A percentile compares a stretch with the other conserved stretches of the same genome.
These are phyloP conservation scores for Grapholita molesta DNA, from an alignment of 1,140 invertebrate species.

Conservation along the genomic window DNA sequence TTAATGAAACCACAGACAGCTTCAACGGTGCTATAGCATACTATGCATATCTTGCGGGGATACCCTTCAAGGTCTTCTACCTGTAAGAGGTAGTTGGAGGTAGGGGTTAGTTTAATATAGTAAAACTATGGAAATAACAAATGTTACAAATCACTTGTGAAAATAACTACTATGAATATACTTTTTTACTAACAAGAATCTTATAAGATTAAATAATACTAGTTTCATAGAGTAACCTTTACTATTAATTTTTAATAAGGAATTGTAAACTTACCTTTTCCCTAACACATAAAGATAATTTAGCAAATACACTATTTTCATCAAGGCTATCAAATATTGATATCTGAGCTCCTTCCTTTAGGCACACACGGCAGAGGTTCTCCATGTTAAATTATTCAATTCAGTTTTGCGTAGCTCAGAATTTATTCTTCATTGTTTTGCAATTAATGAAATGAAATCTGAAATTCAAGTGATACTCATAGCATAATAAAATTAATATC, in stretches of 20 bases:
- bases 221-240: background rate
- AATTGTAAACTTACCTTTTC: slow-evolving; percentile 39
- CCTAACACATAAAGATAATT: slow-evolving; percentile 46
- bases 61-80: slow-evolving; percentile 58
- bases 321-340: slow-evolving; percentile 50
- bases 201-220: background rate
- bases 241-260: background rate
- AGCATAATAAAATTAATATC: no score
- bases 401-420: background rate
- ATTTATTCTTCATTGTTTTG: background rate
- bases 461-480: no score
- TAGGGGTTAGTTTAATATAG: no score
- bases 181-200: background rate
- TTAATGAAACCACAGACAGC: slow-evolving; percentile 47
- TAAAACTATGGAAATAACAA: no score
- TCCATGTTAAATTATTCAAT: slow-evolving; percentile 18
- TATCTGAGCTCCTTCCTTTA: slow-evolving; percentile 45
- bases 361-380: slow-evolving; percentile 54
- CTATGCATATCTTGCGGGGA: slow-evolving; percentile 53
- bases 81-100: no score
- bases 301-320: slow-evolving; percentile 34
- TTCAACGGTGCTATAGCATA: slow-evolving; percentile 47
- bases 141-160: no score
- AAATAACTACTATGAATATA: background rate
- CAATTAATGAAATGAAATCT: no score